phyloP scores from a whole-genome alignment of 2,113 vertebrate species.

The Corydoras sp. region DNA sequence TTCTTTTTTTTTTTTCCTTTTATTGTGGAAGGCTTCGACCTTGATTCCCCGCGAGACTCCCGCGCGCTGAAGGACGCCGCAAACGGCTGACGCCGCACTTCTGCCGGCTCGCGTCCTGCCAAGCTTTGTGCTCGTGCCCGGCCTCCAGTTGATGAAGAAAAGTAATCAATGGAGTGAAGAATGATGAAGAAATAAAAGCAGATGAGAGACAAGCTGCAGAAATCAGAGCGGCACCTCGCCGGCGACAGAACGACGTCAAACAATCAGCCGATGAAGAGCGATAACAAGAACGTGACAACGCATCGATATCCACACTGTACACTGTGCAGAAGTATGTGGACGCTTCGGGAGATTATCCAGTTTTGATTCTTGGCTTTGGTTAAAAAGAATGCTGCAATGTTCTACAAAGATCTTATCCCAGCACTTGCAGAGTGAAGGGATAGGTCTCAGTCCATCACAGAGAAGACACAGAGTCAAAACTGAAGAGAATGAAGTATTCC shows the following conservation, averaged over 20 bases:
- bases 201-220: constrained; percentile 60
- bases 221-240: constrained; percentile 55
- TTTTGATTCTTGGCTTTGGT: too few relatives aligned
- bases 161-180: constrained; percentile 85
- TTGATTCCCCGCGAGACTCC: constrained; percentile 47
- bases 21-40: constrained; percentile 62
- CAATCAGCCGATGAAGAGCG: too few relatives aligned
- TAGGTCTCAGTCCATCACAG: too few relatives aligned
- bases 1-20: constrained; percentile 24
- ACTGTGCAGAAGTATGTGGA: too few relatives aligned
- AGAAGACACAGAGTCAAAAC: too few relatives aligned
- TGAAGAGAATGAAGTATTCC: too few relatives aligned
- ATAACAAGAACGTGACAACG: too few relatives aligned
- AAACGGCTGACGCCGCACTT: constrained; percentile 69
- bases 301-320: too few relatives aligned
- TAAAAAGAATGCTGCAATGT: too few relatives aligned
- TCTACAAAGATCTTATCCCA: too few relatives aligned
- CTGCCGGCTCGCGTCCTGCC: constrained; percentile 59
- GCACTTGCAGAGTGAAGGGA: too few relatives aligned
- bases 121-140: constrained; percentile 55
- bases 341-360: too few relatives aligned
- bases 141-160: constrained; percentile 72
- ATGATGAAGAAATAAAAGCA: constrained; percentile 81
- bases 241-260: constrained; percentile 19
- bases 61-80: constrained; percentile 53